Conservation (phyloP, 2,113 vertebrate species). For the Aleadryas rufinucha region DNA sequence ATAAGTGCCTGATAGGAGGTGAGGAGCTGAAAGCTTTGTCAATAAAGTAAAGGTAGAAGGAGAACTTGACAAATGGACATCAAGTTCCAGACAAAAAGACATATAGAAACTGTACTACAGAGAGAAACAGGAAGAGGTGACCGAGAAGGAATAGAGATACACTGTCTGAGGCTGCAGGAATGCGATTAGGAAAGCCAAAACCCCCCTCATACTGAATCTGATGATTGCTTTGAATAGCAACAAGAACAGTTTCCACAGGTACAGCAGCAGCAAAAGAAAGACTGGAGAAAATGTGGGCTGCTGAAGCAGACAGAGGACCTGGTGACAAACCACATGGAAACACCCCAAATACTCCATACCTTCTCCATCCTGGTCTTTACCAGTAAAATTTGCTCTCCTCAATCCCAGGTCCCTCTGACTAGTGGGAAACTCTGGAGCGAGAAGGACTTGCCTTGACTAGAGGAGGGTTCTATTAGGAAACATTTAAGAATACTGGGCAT, state of each 20-base stretch:
- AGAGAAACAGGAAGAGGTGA: not conserved
- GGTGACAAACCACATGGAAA: not conserved
- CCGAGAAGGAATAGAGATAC: not conserved
- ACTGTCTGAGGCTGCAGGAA: not conserved
- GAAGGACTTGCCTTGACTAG: not conserved
- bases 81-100: not conserved
- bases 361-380: not conserved
- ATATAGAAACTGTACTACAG: not conserved
- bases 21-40: not conserved
- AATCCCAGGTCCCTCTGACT: not conserved
- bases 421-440: not conserved
- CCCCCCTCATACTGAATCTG: not conserved
- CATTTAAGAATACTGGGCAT: not conserved
- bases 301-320: not conserved
- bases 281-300: not conserved
- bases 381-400: not conserved
- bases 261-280: not conserved
- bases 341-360: rapidly evolving
- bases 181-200: not conserved
- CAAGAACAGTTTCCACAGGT: not conserved
- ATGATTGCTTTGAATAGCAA: not conserved
- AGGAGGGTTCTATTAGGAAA: not conserved
- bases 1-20: not conserved
- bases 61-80: not conserved
- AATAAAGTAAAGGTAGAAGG: not conserved